These are phyloP conservation scores for Vireo altiloquus DNA, from an alignment of 2,113 vertebrate genomes.

Conservation along the genomic window DNA sequence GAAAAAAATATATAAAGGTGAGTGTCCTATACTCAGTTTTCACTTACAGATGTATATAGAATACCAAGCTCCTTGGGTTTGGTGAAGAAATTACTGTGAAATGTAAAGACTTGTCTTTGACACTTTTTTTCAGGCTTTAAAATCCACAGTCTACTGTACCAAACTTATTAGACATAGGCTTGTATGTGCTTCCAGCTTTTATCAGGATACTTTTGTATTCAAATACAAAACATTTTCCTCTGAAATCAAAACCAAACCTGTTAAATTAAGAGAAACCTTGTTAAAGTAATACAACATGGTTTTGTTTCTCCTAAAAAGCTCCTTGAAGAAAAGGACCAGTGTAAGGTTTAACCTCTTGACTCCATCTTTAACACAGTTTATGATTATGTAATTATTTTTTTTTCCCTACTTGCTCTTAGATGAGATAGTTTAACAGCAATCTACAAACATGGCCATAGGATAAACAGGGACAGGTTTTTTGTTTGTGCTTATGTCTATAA, in stretches of 20 bases:
- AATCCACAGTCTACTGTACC: background rate
- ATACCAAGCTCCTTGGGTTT: background rate
- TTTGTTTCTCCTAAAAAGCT: background rate
- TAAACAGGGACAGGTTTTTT: background rate
- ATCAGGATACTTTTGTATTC: background rate
- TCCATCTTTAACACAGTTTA: background rate
- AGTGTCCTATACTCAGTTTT: background rate
- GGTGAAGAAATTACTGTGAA: background rate
- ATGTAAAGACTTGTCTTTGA: background rate
- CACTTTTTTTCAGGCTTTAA: background rate
- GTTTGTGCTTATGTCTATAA: background rate
- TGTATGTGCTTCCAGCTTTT: background rate
- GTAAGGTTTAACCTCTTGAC: background rate
- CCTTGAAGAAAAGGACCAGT: background rate
- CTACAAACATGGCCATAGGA: background rate
- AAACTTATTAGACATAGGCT: background rate
- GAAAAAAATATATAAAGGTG: background rate
- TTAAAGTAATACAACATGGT: background rate
- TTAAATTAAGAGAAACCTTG: background rate
- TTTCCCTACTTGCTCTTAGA: background rate
- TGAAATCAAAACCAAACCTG: background rate
- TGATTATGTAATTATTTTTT: background rate
- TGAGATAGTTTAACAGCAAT: background rate
- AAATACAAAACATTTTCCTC: background rate
- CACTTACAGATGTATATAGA: background rate